These are phyloP conservation scores for Drosophila monieri DNA, from an alignment of 2,888 invertebrate genomes.

Conservation along the genomic window DNA sequence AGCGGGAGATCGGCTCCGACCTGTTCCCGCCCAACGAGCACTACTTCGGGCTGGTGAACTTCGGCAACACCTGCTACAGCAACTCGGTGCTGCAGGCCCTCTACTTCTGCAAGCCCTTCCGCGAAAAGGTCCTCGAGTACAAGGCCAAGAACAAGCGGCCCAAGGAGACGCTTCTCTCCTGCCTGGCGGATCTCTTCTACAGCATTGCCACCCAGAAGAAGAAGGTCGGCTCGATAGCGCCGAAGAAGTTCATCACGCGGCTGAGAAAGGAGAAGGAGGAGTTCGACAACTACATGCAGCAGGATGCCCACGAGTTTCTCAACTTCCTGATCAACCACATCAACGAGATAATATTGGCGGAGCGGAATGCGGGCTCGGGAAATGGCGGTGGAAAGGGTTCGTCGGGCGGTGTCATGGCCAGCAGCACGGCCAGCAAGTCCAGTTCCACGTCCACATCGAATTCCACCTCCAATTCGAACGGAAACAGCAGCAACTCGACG, in stretches of 20 bases:
- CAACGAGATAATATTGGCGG: conserved; percentile 98
- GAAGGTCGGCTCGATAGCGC: conserved; percentile 99
- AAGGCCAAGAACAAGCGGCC: conserved; percentile 97
- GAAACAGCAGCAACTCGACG: conserved; percentile 78
- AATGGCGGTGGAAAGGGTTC: conserved; percentile 28
- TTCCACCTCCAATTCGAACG: conserved; percentile 78
- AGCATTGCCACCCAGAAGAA: conserved; percentile 99
- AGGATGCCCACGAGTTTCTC: conserved; percentile 99
- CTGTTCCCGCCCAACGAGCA: conserved; percentile 99
- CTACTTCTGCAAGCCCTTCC: conserved; percentile 99
- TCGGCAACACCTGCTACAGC: conserved; percentile 99
- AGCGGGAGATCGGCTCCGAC: conserved; percentile 99
- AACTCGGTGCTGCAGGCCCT: conserved; percentile 99
- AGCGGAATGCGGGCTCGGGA: conserved; percentile 76
- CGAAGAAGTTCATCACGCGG: conserved; percentile 99
- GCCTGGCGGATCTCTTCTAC: conserved; percentile 99
- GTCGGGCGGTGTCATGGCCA: conserved; percentile 19
- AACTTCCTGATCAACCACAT: conserved; percentile 99
- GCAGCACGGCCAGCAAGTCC: conserved; percentile 39
- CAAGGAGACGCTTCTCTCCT: conserved; percentile 98
- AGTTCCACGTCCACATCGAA: conserved; percentile 51
- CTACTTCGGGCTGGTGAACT: conserved; percentile 99
- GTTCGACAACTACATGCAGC: conserved; percentile 99
- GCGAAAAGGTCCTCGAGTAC: conserved; percentile 99
- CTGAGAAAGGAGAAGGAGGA: conserved; percentile 99